Base-by-base conservation (phyloP, 2,113 vertebrate genomes). In the Rhynchomys soricoides region DNA sequence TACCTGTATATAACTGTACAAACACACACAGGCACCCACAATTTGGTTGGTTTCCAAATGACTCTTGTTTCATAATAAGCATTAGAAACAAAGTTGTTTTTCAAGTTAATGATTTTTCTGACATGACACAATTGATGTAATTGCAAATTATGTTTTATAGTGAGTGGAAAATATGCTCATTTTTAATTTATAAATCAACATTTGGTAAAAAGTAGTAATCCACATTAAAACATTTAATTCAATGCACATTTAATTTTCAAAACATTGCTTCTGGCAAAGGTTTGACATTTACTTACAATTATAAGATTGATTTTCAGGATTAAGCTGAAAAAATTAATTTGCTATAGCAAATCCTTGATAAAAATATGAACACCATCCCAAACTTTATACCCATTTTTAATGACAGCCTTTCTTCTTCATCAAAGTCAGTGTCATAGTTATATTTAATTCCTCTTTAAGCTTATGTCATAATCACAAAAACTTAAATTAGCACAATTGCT, bases 191-290 rank as follows among this genome's bases (percentile, higher is more conserved):
- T 50, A 97, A 98, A 96, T 95, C 88, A 98, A n/a, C 57, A 70
- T 97, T 98, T 96, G 97, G 98, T 98, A 98, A 98, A 98, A 98
- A 96, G 93, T 97, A 95, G 86, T 91, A 97, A 97, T 98, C 94
- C 2, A 96, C 95, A 97, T 98, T 97, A 96, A 97, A 96, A 93
- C 97, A 96, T 90, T 97, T 81, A 98, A 98, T 96, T 94, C 91
- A 96, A 19, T 97, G 92, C 90, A 95, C 94, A 95, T 97, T 98
- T 98, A 98, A 98, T 98, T 98, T 98, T 98, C 97, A 97, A 96
- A 98, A 96, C 78, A 88, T 96, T 97, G 96, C 98, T 96, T 97
- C 85, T 96, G 92, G 98, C 95, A 97, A 4, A 88, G 59, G 71
- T 90, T 97, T 98, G 97, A 97, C 96, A 97, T 98, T 98, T 98